Evolutionary conservation across 2,113 vertebrate genomes (phyloP), one percentile per base, ranked within the genome.

Genomic region (Gasterosteus nipponicus): DNA sequence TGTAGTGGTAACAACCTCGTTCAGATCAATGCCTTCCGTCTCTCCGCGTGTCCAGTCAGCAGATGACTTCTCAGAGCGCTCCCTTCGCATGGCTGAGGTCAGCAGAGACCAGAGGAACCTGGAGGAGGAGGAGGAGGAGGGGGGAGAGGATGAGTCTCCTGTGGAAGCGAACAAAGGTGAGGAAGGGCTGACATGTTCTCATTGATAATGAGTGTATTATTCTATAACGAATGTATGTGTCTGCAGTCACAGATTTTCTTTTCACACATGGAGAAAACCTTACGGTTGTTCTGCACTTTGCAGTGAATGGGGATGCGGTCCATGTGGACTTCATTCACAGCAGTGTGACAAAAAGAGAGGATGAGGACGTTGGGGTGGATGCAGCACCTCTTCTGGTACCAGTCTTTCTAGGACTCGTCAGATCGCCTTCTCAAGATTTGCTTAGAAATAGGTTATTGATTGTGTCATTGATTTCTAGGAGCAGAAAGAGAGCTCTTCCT

Each of bases 21-120:
- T 16, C 56, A 44, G 49, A 65, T 84, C 15, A 78, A 10, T 41
- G 31, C 16, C 10, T 68, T 19, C 9, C 0, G 7, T 44, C 41
- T 61, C 7, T 77, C 8, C 35, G 3, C 76, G 5, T 77, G 49
- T 44, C 29, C 80, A 97, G 96, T 97, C 96, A 19, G 92, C 96
- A 11, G 96, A 97, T 38, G 96, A 97, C 73, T 96, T 96, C 83
- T 96, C 95, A 0, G 96, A 97, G 74, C 91, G 96, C 11, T 96
- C 96, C 0, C 91, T 97, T 53, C 94, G 95, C 18, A 87, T 96
- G 65, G 92, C 94, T 0, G 95, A 97, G 83, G 86, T 95, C 82
- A 89, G 91, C 64, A 93, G 95, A 31, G 96, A 97, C 38, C 93
- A 93, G 69, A 92, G 89, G 59, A 95, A 94, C 67, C 92, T 95